These are phyloP conservation scores for Gambusia yucatana DNA, from an alignment of 2,797 vertebrate genomes.

Conservation along the genomic window DNA sequence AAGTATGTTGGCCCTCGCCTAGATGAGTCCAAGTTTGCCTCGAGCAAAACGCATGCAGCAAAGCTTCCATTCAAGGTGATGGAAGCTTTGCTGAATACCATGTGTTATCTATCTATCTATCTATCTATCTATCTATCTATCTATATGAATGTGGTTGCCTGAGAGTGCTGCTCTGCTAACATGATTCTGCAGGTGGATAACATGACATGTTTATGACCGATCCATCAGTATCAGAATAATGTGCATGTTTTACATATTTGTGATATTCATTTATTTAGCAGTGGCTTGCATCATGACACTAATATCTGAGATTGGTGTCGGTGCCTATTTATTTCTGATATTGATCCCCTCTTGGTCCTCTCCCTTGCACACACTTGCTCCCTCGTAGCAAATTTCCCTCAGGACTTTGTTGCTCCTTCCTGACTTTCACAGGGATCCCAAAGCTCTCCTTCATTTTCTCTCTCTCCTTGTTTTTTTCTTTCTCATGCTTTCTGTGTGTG, in stretches of 20 bases:
- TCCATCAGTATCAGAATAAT: conserved; percentile 21
- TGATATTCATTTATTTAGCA: conserved; percentile 29
- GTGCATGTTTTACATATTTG: conserved; percentile 8
- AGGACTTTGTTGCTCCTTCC: conserved; percentile 52
- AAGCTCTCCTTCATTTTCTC: conserved; percentile 25
- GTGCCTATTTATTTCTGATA: conserved; percentile 65
- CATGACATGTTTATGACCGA: conserved; percentile 22
- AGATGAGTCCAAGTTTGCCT: conserved; percentile 57
- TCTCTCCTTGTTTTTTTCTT: conserved; percentile 1
- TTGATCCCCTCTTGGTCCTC: conserved; percentile 64
- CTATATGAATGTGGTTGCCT: background rate
- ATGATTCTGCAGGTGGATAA: conserved; percentile 12
- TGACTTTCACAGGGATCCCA: conserved; percentile 59
- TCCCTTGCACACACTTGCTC: conserved; percentile 23
- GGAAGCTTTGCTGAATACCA: conserved; percentile 28
- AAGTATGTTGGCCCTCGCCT: conserved; percentile 51
- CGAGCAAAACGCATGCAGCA: conserved; percentile 6
- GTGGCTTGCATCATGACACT: conserved; percentile 30
- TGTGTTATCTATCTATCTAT: background rate
- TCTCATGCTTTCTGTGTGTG: conserved; percentile 42
- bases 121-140: too few species aligned
- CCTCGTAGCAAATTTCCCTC: conserved; percentile 39
- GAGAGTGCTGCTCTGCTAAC: background rate
- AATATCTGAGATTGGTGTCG: conserved; percentile 50
- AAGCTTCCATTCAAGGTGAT: conserved; percentile 49